These are phyloP conservation scores for Epinephelus fuscoguttatus DNA, from an alignment of 2,113 vertebrate species.

Conservation along the genomic window DNA sequence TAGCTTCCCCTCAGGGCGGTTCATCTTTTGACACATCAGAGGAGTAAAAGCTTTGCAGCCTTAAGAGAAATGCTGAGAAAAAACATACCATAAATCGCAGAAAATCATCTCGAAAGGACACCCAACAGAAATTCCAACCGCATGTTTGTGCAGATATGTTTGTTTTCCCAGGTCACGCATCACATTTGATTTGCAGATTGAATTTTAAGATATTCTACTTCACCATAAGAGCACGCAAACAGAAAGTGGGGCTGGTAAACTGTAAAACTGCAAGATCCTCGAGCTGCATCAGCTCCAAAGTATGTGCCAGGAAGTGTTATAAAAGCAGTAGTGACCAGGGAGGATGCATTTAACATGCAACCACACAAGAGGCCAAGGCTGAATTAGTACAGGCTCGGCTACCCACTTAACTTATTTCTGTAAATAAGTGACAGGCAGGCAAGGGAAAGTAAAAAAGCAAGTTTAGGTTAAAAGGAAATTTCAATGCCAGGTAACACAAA, in stretches of 20 bases:
- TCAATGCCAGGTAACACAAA: neutral
- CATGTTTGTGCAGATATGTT: slow-evolving; percentile 16
- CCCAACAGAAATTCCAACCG: slow-evolving; percentile 1
- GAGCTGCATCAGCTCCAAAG: slow-evolving; percentile 42
- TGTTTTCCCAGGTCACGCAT: neutral
- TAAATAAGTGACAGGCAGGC: slow-evolving; percentile 46
- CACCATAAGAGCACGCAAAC: neutral
- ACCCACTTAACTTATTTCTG: slow-evolving; percentile 51
- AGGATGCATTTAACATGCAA: slow-evolving; percentile 52
- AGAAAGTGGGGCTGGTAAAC: slow-evolving; percentile 2
- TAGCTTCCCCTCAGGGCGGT: slow-evolving; percentile 26
- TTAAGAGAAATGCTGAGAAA: slow-evolving; percentile 18
- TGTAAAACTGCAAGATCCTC: slow-evolving; percentile 2
- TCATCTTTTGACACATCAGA: slow-evolving; percentile 44
- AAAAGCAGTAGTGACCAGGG: slow-evolving; percentile 47
- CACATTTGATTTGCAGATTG: neutral
- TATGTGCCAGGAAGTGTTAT: slow-evolving; percentile 44
- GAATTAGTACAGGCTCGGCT: slow-evolving; percentile 25
- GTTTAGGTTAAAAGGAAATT: slow-evolving; percentile 2
- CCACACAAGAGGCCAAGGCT: slow-evolving; percentile 46
- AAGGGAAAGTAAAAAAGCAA: neutral
- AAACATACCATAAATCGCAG: slow-evolving; percentile 11
- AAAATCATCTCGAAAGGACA: slow-evolving; percentile 10
- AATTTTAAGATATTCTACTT: neutral
- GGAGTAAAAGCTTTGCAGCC: slow-evolving; percentile 14